These are phyloP conservation scores for Ailuropoda melanoleuca DNA, from an alignment of 2,113 vertebrate genomes.

Conservation along the genomic window DNA sequence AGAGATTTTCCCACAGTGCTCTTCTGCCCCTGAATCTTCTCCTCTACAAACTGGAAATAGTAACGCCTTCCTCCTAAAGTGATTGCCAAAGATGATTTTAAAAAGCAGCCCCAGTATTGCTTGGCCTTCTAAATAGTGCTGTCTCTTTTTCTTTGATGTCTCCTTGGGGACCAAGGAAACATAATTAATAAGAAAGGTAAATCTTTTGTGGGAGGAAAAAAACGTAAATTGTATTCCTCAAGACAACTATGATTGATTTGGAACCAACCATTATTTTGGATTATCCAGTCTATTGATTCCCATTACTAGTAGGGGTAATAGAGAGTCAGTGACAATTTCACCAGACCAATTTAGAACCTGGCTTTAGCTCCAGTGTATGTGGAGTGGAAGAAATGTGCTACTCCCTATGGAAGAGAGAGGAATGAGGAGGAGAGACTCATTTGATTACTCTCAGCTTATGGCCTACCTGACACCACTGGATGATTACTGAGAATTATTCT, in stretches of 20 bases:
- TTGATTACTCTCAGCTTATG: conserved; percentile 16
- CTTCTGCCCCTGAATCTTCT: background rate
- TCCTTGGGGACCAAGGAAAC: background rate
- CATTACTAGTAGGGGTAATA: background rate
- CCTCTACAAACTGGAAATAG: background rate
- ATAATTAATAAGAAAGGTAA: background rate
- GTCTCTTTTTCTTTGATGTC: background rate
- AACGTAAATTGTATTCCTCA: background rate
- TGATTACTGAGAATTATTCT: conserved; percentile 59
- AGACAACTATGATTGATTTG: background rate
- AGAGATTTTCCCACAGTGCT: background rate
- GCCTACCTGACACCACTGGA: conserved; percentile 33
- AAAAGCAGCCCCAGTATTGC: background rate
- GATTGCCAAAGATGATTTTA: background rate
- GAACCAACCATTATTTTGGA: conserved; percentile 21
- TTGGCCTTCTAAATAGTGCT: background rate
- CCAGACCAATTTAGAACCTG: background rate
- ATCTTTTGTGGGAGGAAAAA: background rate
- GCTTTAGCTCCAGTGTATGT: background rate
- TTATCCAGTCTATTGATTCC: conserved; percentile 45
- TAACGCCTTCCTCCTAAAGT: background rate
- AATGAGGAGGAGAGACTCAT: background rate
- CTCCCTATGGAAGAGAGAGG: background rate
- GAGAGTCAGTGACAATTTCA: conserved; percentile 24
- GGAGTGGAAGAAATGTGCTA: conserved; percentile 42